Evolutionary conservation across 2,113 vertebrate species (phyloP).

Genomic region (Pangasianodon gigas): DNA sequence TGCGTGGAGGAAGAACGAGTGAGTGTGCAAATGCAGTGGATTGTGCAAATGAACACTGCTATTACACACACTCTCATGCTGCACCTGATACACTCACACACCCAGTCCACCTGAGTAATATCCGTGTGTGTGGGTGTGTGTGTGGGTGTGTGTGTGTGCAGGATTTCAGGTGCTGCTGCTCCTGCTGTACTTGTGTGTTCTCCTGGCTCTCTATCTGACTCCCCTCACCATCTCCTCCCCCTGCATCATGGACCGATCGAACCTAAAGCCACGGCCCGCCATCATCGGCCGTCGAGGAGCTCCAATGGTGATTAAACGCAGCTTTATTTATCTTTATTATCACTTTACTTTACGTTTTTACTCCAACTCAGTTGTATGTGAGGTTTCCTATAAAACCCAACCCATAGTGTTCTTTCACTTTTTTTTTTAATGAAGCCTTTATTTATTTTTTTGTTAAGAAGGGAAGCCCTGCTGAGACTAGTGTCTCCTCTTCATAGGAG

Average conservation of each 20-base stretch:
- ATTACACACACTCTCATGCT: neutral
- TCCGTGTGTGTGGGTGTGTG: neutral
- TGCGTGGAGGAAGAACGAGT: conserved; percentile 84
- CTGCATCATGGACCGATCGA: conserved; percentile 89
- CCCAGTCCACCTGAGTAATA: neutral
- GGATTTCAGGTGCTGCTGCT: conserved; percentile 83
- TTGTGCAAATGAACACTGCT: neutral
- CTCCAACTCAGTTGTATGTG: neutral
- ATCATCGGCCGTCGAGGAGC: conserved; percentile 87
- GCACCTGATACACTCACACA: neutral
- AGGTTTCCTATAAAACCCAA: neutral
- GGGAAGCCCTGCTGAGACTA: too few species aligned
- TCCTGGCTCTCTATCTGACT: conserved; percentile 82
- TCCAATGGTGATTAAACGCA: conserved; percentile 80
- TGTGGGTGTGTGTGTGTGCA: conserved; percentile 56
- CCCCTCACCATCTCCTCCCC: conserved; percentile 91
- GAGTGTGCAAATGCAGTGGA: conserved; percentile 65
- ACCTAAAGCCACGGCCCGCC: conserved; percentile 80
- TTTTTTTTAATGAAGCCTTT: too few species aligned
- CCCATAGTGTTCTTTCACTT: too few species aligned
- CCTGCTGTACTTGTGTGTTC: conserved; percentile 76
- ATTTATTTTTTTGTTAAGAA: too few species aligned
- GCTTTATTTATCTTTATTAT: neutral
- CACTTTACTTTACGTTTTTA: neutral
- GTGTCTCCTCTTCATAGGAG: too few species aligned